Conservation (phyloP, 2,113 vertebrate genomes). For the Corydoras sp. region DNA sequence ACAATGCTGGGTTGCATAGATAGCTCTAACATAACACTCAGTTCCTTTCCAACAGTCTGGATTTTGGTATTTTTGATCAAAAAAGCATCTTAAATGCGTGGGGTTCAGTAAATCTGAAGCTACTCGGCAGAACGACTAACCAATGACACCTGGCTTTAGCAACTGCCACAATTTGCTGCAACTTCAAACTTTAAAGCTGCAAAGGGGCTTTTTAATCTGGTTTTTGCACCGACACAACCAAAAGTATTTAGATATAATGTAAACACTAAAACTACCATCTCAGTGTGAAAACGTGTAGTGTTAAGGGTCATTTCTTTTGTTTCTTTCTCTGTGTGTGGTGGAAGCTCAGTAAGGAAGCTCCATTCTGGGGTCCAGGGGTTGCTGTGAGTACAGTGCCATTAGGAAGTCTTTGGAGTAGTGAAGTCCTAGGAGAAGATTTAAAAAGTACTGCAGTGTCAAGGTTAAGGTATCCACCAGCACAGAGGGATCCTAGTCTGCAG, state of each 20-base stretch:
- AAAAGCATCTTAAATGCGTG: constrained; percentile 12
- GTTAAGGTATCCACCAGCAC: constrained; percentile 42
- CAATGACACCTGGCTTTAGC: background rate
- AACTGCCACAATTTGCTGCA: constrained; percentile 20
- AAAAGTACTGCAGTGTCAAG: constrained; percentile 43
- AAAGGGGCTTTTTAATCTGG: constrained; percentile 6
- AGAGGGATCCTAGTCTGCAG: constrained; percentile 9
- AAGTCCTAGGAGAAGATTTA: constrained; percentile 23
- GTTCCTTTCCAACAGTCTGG: constrained; percentile 20
- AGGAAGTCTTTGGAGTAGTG: constrained; percentile 33
- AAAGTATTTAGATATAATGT: constrained; percentile 16
- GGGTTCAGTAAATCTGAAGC: too few relatives aligned
- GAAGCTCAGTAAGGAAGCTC: constrained; percentile 70
- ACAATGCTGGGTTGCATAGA: constrained; percentile 87
- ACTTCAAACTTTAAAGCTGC: background rate
- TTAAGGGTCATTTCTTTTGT: constrained; percentile 12
- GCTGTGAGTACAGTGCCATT: constrained; percentile 46
- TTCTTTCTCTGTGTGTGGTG: constrained; percentile 46
- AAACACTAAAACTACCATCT: constrained; percentile 32
- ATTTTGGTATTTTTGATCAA: constrained; percentile 10
- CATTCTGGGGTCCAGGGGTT: constrained; percentile 45
- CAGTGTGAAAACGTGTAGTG: background rate
- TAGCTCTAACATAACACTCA: constrained; percentile 38
- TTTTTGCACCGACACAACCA: constrained; percentile 19
- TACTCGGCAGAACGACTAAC: too few relatives aligned